Base-by-base conservation (phyloP, 37 sponge, comb jelly and placozoan genomes). In the Trichoplax adhaerens region DNA sequence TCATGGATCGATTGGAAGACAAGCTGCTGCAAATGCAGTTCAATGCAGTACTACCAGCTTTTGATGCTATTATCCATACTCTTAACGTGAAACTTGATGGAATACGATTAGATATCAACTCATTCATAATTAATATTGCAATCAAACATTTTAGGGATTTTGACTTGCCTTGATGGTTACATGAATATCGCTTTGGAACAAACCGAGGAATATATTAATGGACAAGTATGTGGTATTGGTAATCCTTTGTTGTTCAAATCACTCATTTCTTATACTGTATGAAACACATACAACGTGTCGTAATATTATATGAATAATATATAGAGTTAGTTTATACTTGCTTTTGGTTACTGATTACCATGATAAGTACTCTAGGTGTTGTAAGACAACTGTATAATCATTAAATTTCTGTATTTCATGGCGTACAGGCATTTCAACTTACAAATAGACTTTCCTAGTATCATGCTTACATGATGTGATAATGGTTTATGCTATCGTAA, bases 151-250 rank as follows among this genome's bases (percentile, higher is more conserved):
- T 29, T 29, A 29, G 29, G 29, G 29, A 29, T 29, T 29, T 29
- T 29, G 29, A 10, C 56, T 8, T 88, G 94, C 57, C 79, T 92
- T 53, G 90, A 87, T 79, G 94, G 99, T 47, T 97, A 91, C 68
- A 97, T 97, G 99, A 97, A 97, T 77, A 92, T 97, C 55, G 94
- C 94, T 6, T 68, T 97, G 68, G 99, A 97, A 65, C 99, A 97
- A 77, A 97, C 99, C 47, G 99, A 97, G 68, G 99, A 97, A 74
- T 97, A 97, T 68, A 85, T 97, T 56, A 88, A 92, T 72, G 99
- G 99, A 54, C 86, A 88, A 74, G 86, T 86, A 63, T 54, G 62
- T 51, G 51, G 29, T 7, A 51, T 51, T 55, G 53, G 10, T 5
- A 50, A 51, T 3, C 4, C 2, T 1, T 56, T 48, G 8, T 5